phyloP scores from a whole-genome alignment of 2,888 invertebrate species.

The Smittia aterrima region DNA sequence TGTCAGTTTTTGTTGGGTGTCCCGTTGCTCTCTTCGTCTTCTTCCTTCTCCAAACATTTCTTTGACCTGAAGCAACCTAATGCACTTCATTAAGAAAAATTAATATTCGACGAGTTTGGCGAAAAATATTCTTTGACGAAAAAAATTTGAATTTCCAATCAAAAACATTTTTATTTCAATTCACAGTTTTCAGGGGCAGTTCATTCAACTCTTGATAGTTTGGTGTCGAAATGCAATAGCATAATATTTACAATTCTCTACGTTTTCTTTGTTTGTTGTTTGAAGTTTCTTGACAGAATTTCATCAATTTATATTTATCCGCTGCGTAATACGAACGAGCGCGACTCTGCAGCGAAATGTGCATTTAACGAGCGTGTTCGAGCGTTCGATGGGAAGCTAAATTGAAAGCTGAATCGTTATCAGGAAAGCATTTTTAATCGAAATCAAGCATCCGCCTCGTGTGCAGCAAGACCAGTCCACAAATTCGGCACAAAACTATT shows the following conservation, averaged over 20 bases:
- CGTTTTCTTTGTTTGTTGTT: slow-evolving; percentile 39
- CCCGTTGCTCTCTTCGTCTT: background rate
- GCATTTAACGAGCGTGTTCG: background rate
- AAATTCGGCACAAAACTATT: slow-evolving; percentile 17
- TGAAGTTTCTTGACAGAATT: slow-evolving; percentile 23
- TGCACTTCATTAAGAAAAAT: background rate
- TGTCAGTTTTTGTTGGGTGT: no score
- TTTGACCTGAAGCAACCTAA: slow-evolving; percentile 12
- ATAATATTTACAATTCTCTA: slow-evolving; percentile 36
- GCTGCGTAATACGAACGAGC: background rate
- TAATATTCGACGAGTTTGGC: background rate
- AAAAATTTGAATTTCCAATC: slow-evolving; percentile 16
- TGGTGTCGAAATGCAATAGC: slow-evolving; percentile 37
- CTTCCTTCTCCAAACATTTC: background rate
- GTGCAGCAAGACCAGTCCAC: background rate
- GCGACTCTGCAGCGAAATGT: background rate
- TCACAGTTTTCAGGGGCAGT: slow-evolving; percentile 26
- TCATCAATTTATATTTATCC: slow-evolving; percentile 16
- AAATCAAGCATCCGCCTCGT: slow-evolving; percentile 31
- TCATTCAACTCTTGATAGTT: slow-evolving; percentile 35
- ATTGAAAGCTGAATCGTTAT: background rate
- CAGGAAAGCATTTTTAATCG: slow-evolving; percentile 2
- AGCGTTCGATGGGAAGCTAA: no score
- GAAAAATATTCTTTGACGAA: background rate
- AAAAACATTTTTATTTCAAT: background rate